Base-by-base conservation (phyloP, 2,797 vertebrate genomes). In the Girardinus metallicus region DNA sequence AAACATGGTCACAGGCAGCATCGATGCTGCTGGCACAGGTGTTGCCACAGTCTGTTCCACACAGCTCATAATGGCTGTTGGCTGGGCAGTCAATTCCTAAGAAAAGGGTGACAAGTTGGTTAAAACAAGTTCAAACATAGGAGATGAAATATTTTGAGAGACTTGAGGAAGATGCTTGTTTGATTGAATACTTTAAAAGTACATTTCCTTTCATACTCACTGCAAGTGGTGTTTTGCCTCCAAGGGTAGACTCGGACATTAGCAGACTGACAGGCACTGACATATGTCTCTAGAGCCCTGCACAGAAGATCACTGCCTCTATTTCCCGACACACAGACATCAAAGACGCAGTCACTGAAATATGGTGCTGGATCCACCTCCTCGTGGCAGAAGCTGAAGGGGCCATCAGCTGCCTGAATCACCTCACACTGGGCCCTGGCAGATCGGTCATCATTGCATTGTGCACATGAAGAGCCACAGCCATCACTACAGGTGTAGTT, bases 331-430 rank as follows among this genome's bases (percentile, higher is more conserved):
- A 88, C 78, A 0, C 97, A 98, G 1, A 84, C 83, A 4, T 98
- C 97, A 23, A 93, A 97, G n/a, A 96, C 94, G 0, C 97, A 98
- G 68, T 95, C 86, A 0, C 62, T 85, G 73, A 97, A 86, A 68
- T 93, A 96, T 0, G 92, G 88, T 0, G 81, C 1, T 0, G 95
- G 96, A 76, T 96, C 82, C 7, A 97, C 77, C 1, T 23, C 0
- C 0, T 85, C 62, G 21, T 96, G 94, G 55, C 97, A 97, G 3
- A 76, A 77, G 68, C 72, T 90, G 1, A 97, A 93, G 5, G 96
- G 96, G 0, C 96, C 96, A 0, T 77, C 5, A 0, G 36, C 47
- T 0, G 94, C 91, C 0, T 0, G 84, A 70, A 97, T 95, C 72
- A 96, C 80, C 0, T 89, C 87, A 3, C 97, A 97, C 7, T 89